These are phyloP conservation scores for Cassiopea xamachana DNA, from an alignment of 30 jellyfish, hydroid and myxozoan species.

Conservation along the genomic window DNA sequence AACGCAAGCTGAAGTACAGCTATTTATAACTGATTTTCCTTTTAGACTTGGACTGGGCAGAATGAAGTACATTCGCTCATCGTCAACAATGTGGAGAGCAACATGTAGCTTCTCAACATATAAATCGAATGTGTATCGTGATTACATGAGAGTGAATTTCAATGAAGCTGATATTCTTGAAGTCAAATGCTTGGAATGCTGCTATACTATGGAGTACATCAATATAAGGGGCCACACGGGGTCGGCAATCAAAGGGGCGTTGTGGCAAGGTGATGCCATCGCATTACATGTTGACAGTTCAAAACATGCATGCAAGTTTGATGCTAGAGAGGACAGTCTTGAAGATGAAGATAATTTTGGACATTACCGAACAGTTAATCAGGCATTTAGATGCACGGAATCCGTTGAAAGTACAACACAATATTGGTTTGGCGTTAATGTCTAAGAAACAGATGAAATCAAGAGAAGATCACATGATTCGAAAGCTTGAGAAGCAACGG, in stretches of 20 bases:
- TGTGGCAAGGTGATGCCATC: neutral
- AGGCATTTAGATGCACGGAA: neutral
- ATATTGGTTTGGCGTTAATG: neutral
- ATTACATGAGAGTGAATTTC: constrained; percentile 12
- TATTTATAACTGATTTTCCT: too few relatives aligned
- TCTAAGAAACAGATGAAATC: too few relatives aligned
- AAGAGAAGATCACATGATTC: too few relatives aligned
- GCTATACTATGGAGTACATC: neutral
- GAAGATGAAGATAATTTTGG: neutral
- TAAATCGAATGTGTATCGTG: neutral
- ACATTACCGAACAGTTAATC: neutral
- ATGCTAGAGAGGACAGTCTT: neutral
- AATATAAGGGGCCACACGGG: neutral
- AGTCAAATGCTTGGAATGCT: neutral
- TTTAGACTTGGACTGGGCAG: neutral
- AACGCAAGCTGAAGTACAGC: too few relatives aligned
- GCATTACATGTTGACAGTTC: neutral
- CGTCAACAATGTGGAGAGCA: neutral
- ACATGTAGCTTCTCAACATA: neutral
- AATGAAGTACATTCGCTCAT: neutral
- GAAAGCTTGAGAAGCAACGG: too few relatives aligned
- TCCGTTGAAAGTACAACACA: neutral
- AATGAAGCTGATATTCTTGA: neutral
- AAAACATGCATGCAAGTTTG: neutral
- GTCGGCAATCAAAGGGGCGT: neutral